Evolutionary conservation across 2,888 invertebrate species (phyloP).

Genomic region (Celastrina argiolus): DNA sequence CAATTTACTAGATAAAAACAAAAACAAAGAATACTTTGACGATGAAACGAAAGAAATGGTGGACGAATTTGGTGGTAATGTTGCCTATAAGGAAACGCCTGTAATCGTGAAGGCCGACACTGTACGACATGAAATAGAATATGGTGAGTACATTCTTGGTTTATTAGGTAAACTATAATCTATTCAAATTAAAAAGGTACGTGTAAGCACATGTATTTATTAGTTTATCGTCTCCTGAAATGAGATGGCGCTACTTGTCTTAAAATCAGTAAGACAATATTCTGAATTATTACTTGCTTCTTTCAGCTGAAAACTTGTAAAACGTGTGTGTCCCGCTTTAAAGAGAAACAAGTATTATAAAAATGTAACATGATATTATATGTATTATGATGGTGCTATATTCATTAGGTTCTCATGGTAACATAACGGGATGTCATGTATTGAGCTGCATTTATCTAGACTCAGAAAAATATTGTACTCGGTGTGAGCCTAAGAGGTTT

Average conservation of each 20-base stretch:
- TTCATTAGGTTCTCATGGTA: no score
- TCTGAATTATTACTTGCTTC: not conserved
- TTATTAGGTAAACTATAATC: not conserved
- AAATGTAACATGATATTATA: no score
- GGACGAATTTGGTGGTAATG: conserved; percentile 32
- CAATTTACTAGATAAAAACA: conserved; percentile 62
- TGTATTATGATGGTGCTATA: no score
- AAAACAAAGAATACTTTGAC: conserved; percentile 54
- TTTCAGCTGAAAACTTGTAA: not conserved
- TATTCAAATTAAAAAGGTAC: not conserved
- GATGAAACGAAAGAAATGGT: conserved; percentile 41
- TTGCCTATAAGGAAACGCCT: conserved; percentile 50
- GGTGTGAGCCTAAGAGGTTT: not conserved
- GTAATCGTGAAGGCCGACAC: conserved; percentile 62
- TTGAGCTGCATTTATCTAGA: not conserved
- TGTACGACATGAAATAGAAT: conserved; percentile 67
- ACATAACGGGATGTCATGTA: no score
- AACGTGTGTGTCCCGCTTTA: not conserved
- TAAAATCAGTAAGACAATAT: no score
- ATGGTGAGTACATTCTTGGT: conserved; percentile 52
- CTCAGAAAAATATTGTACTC: not conserved
- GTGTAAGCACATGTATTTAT: not conserved
- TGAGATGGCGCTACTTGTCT: not conserved
- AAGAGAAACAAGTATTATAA: no score
- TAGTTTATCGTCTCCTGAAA: not conserved